Percentiles rank a stretch among this genome's conserved stretches.
phyloP scores from a whole-genome alignment of 2,113 vertebrate genomes.

The Tyto alba region DNA sequence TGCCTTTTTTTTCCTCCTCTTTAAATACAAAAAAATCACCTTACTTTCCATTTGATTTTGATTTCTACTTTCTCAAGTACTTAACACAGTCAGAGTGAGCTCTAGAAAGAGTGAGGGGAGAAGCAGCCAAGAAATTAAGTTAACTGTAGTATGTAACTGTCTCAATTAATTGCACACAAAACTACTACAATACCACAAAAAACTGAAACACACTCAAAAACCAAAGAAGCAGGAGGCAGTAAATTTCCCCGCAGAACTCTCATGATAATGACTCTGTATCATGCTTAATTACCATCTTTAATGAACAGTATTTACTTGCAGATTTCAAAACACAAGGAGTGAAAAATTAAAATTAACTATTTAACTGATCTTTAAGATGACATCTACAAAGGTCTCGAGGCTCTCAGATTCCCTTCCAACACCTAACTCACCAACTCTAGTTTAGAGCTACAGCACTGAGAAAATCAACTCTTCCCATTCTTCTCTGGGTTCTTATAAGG shows the following conservation, averaged over 20 bases:
- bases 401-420: not conserved
- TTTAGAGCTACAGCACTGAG: not conserved
- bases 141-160: not conserved
- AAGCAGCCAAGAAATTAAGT: not conserved
- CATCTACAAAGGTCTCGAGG: not conserved
- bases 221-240: not conserved
- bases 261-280: not conserved
- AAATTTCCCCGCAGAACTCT: not conserved
- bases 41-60: not conserved
- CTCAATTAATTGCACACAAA: not conserved
- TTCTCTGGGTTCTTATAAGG: not conserved
- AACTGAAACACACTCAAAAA: not conserved
- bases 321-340: not conserved
- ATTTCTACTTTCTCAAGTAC: not conserved
- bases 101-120: not conserved
- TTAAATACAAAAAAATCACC: not conserved
- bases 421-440: not conserved
- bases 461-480: not conserved
- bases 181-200: not conserved
- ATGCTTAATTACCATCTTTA: not conserved
- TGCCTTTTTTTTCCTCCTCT: not conserved
- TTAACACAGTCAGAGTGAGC: not conserved
- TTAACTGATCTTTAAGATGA: not conserved
- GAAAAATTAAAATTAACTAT: not conserved
- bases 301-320: not conserved